A percentile compares a stretch with the other conserved stretches of the same genome.
phyloP scores from a whole-genome alignment of 64 coral and sea anemone species.

The Actinia tenebrosa region DNA sequence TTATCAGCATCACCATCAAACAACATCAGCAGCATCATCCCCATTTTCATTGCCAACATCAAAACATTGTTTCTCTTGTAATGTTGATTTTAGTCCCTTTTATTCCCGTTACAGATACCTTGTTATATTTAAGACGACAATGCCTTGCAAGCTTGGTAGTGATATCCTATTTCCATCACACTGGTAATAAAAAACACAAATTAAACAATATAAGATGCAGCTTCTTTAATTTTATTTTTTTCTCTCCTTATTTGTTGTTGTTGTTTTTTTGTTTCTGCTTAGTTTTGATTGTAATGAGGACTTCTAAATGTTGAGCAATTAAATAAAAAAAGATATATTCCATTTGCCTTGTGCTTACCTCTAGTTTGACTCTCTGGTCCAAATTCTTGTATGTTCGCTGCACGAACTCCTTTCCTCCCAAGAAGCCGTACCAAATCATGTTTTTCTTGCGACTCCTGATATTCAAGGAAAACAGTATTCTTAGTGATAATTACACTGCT shows the following conservation, averaged over 20 bases:
- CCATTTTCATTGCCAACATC: neutral
- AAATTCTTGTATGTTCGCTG: constrained; percentile 97
- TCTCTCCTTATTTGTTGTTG: no score
- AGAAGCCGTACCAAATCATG: constrained; percentile 86
- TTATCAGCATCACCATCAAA: no score
- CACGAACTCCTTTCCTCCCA: constrained; percentile 90
- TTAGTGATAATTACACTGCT: no score
- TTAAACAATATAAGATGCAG: neutral
- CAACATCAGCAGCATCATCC: neutral
- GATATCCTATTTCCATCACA: constrained; percentile 90
- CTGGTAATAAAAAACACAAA: constrained; percentile 36
- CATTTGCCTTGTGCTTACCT: constrained; percentile 42
- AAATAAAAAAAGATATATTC: neutral
- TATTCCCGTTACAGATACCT: constrained; percentile 40
- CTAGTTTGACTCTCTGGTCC: constrained; percentile 87
- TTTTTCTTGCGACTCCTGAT: constrained; percentile 78
- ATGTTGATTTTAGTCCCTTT: neutral
- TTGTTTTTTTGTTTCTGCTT: no score
- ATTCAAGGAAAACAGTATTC: neutral
- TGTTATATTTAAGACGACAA: constrained; percentile 96
- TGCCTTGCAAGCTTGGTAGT: constrained; percentile 93
- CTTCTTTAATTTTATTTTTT: no score
- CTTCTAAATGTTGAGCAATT: neutral
- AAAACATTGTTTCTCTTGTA: no score
- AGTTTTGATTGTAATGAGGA: no score